Conservation (phyloP, 2,113 vertebrate species). For the Corythaeola cristata region DNA sequence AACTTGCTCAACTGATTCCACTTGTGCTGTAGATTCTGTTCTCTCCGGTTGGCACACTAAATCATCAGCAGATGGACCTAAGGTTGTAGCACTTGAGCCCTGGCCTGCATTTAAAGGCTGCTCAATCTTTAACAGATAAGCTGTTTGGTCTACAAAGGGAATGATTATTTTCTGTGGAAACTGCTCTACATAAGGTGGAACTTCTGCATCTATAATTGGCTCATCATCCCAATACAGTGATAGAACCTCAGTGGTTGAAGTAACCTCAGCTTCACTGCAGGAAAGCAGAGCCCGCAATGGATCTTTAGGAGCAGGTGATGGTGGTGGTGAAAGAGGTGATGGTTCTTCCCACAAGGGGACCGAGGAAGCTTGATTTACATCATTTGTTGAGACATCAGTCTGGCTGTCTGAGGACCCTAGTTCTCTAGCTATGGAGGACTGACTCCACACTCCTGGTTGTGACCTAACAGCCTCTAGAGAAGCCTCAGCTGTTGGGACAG, state of each 20-base stretch:
- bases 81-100: background rate
- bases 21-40: background rate
- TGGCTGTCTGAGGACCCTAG: background rate
- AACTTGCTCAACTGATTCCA: conserved; percentile 34
- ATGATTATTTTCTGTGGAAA: conserved; percentile 42
- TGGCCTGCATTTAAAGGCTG: background rate
- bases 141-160: conserved; percentile 27
- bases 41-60: background rate
- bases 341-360: conserved; percentile 54
- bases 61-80: background rate
- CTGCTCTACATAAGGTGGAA: conserved; percentile 17
- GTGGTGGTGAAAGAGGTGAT: background rate
- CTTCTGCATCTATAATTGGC: background rate
- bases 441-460: background rate
- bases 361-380: background rate
- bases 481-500: background rate
- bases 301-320: conserved; percentile 14
- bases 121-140: conserved; percentile 12
- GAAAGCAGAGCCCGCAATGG: conserved; percentile 8
- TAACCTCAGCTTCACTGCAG: background rate
- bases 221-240: background rate
- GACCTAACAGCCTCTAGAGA: background rate
- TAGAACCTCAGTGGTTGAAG: background rate
- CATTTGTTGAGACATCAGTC: background rate
- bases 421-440: background rate